Base-by-base conservation (phyloP, 2,797 vertebrate species). In the Rousettus madagascariensis region DNA sequence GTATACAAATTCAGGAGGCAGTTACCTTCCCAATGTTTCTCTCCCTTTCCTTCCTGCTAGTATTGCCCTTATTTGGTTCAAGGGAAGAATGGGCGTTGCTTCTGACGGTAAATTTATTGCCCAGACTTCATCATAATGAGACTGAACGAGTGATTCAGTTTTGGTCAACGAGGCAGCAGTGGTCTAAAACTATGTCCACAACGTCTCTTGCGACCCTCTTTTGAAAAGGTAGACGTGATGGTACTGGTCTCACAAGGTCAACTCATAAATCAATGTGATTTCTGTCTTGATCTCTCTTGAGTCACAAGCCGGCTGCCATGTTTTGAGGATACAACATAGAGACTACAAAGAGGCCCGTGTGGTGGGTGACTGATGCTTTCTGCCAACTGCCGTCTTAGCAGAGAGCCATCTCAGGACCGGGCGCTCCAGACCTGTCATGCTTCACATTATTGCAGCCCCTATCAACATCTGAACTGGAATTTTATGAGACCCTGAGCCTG, bases 161-260 rank as follows among this genome's bases (percentile, higher is more conserved):
- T 92, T 43, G 24, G 20, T 65, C 41, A 86, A 8, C 19, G 19
- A 86, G 41, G 20, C 17, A 88, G 26, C 5, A 49, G 26, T 55
- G 8, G n/a, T 43, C 96, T 95, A 33, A 87, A 95, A 69, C 49
- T 53, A 93, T 36, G 17, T 20, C 19, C 30, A 80, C 38, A 88
- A 11, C 74, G 83, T 86, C 19, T 78, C 95, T 83, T 15, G 8
- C 74, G 82, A 4, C 57, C 33, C 36, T 69, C 5, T 59, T 63
- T 95, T 74, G 10, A 55, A 94, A 92, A 74, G 13, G 4, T 51
- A 0, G 4, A 79, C 72, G 38, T 72, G 53, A 90, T 10, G 49
- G 49, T 24, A 2, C 66, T 84, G 63, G 59, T 75, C 88, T 74
- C 82, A 6, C 13, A 55, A 94, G 57, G 4, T 43, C 63, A 36